Evolutionary conservation across 2,797 vertebrate genomes (phyloP), one percentile per base, ranked within the genome.

Genomic region (Oryzias sinensis): DNA sequence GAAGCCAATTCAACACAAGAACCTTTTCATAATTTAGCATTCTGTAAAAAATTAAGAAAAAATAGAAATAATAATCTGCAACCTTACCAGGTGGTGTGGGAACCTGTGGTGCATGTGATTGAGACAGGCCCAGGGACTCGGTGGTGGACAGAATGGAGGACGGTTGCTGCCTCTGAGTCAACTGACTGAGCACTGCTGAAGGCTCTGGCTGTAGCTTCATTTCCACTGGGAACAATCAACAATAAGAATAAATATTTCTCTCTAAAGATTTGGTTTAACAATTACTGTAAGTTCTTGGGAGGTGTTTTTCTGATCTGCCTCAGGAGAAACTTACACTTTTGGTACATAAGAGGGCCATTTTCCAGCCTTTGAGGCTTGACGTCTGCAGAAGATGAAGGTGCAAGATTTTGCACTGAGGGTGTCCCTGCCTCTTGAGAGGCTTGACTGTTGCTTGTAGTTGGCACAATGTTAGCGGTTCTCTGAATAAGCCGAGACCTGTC

Each of bases 141-240:
- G 13, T 86, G 83, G 82, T 90, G 90, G 90, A 42, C 51, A 84
- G 81, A 42, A 80, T 74, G 77, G 85, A 65, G 62, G 86, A 68
- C 70, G 90, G 88, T 52, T 89, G 11, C 11, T 94, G 94, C 76
- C 96, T 94, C 72, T 96, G 95, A 43, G 91, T 90, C 70, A 97
- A 82, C 68, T 98, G 97, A 89, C 96, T 96, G 77, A 99, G 92
- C 84, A 98, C 93, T 1, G 93, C 94, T 20, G 97, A 98, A 9
- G 96, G 97, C 53, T 99, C 96, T 29, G 97, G 97, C 69, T 98
- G 96, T 73, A 92, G 90, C 86, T 95, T 97, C 72, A 96, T 93
- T 75, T 97, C 97, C 93, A 91, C 92, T 93, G 53, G 8, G 40
- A 42, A 58, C 20, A 22, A 13, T 18, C 13, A 40, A 53, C 4